Base-by-base conservation (phyloP, 2,888 invertebrate species). In the Blastobasis lacticolella region DNA sequence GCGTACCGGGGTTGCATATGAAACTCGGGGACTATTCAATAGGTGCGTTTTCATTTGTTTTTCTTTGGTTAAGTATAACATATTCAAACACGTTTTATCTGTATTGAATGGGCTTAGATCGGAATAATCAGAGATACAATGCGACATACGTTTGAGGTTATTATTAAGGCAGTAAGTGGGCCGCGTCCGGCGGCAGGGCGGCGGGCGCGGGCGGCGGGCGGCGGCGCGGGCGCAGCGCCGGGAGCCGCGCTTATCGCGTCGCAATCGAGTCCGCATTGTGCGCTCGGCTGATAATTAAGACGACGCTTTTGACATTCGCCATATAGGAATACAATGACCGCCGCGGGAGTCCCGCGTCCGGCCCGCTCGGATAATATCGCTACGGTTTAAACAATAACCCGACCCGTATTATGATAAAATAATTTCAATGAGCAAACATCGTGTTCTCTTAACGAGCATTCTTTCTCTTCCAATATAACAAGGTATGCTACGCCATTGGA, bases 221-320 rank as follows among this genome's bases (percentile, higher is more conserved):
- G 55, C 53, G 45, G 23, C 47, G 53, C 49, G 53, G 48, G 45
- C 61, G 60, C 59, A 53, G 54, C 53, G 62, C 58, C 55, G 51
- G 48, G 62, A 62, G 64, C 63, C 60, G 67, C 64, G 62, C 81
- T 85, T 88, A 88, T 88, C 88, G 81, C 74, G 73, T 65, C 84
- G 86, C 87, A 78, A 88, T 88, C 88, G 82, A 79, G 78, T 78
- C 78, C 75, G 84, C 83, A 86, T 87, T 88, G 88, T 87, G 77
- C 79, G 67, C 80, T 81, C 81, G 75, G 81, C 83, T 78, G 88
- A 87, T 88, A 87, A 88, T 87, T 87, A 88, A 88, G 88, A 87
- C 87, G 85, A 87, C 82, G 84, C 77, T 87, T 88, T 87, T 88
- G 88, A 88, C 87, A 86, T 85, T 87, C 84, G 78, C 88, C 87